phyloP scores from a whole-genome alignment of 2,113 vertebrate genomes.

The Lipophrys pholis region DNA sequence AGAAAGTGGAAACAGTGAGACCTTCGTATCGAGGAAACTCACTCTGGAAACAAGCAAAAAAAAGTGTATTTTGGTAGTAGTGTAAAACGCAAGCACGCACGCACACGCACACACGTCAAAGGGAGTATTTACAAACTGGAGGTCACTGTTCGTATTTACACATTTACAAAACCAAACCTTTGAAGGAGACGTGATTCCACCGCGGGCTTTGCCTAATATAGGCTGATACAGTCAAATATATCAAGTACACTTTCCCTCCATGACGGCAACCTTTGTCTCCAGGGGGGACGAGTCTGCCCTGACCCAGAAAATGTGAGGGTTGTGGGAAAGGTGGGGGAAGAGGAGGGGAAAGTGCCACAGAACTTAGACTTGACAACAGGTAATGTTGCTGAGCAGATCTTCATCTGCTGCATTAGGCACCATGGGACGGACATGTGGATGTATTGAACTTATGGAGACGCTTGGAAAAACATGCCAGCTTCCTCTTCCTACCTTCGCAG shows the following conservation, averaged over 20 bases:
- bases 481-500: no score
- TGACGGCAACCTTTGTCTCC: slow-evolving; percentile 54
- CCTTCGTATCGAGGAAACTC: slow-evolving; percentile 14
- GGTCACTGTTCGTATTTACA: slow-evolving; percentile 74
- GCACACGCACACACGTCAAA: slow-evolving; percentile 62
- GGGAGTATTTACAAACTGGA: slow-evolving; percentile 72
- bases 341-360: slow-evolving; percentile 16
- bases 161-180: slow-evolving; percentile 69
- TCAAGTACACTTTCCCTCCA: slow-evolving; percentile 55
- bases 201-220: slow-evolving; percentile 76
- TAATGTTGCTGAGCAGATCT: slow-evolving; percentile 44
- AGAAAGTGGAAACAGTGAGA: slow-evolving; percentile 21
- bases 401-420: slow-evolving; percentile 63
- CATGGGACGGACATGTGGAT: slow-evolving; percentile 51
- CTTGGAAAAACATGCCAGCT: no score
- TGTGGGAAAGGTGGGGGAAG: slow-evolving; percentile 9
- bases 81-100: slow-evolving; percentile 71
- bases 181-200: slow-evolving; percentile 60
- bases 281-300: slow-evolving; percentile 38
- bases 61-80: slow-evolving; percentile 58
- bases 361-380: slow-evolving; percentile 14
- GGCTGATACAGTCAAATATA: slow-evolving; percentile 68
- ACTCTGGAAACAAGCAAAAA: slow-evolving; percentile 18
- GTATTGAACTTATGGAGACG: slow-evolving; percentile 13
- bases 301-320: slow-evolving; percentile 23